Percentiles rank a stretch among this genome's conserved stretches.
phyloP scores from a whole-genome alignment of 2,113 vertebrate genomes.

The Lepus timidus region DNA sequence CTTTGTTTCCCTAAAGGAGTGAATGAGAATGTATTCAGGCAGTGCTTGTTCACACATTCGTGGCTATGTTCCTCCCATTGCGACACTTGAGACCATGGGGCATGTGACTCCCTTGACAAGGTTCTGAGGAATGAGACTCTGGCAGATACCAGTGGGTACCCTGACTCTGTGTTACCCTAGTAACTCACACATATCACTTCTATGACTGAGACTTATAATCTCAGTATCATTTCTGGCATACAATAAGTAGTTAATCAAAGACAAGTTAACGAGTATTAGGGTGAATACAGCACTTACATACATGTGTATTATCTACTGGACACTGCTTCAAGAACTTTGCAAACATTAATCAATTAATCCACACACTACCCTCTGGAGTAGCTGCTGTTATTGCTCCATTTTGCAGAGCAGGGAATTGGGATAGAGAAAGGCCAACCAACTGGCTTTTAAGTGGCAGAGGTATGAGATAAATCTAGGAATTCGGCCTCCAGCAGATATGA shows the following conservation, averaged over 20 bases:
- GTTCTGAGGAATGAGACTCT: not conserved
- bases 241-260: not conserved
- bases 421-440: not conserved
- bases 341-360: conserved; percentile 45
- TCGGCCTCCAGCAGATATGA: not conserved
- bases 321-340: conserved; percentile 10
- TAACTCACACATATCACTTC: not conserved
- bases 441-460: not conserved
- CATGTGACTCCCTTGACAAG: not conserved
- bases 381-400: not conserved
- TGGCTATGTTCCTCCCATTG: not conserved
- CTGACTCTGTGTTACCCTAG: not conserved
- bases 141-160: fast-evolving
- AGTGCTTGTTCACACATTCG: not conserved
- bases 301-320: not conserved
- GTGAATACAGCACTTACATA: not conserved
- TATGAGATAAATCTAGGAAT: not conserved
- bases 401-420: conserved; percentile 5
- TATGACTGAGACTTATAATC: not conserved
- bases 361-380: not conserved
- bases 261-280: conserved; percentile 14
- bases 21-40: not conserved
- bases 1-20: not conserved
- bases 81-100: not conserved
- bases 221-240: not conserved